Base-by-base conservation (phyloP, 2,797 vertebrate genomes). In the Miichthys miiuy region DNA sequence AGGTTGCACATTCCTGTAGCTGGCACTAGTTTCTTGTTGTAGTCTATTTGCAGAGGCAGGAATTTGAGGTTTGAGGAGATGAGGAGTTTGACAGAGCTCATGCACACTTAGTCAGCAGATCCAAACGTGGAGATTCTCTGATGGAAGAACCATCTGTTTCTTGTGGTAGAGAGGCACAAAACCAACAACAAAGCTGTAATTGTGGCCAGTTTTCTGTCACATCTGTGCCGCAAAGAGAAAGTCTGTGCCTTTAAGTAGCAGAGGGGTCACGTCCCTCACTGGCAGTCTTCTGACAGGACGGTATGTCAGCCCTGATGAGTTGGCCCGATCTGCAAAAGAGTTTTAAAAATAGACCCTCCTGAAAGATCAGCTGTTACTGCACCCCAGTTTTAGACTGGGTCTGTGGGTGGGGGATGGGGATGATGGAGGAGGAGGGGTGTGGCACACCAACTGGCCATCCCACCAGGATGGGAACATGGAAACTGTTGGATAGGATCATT, bases 271-370 rank as follows among this genome's bases (percentile, higher is more conserved):
- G 75, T 83, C 81, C 66, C 78, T 80, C 69, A 25, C 72, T 81
- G 79, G 72, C 80, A 51, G 69, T 52, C 51, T 51, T 76, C 80
- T 93, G 91, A 93, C 87, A 83, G 85, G 82, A 81, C 57, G 91
- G 92, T 87, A 93, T 94, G 90, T 82, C 74, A n/a, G 82, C 64
- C 65, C 84, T 92, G 88, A 91, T 94, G 90, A 94, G 86, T 87
- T 87, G 89, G 91, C 89, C 88, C 58, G 69, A 88, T 93, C 91
- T 81, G 89, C 91, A 90, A 82, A 87, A 89, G 88, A 72, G 89
- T 42, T 93, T 93, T 94, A 95, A 93, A 96, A 95, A 95, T 95
- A 96, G 94, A 92, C 71, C 8, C 68, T 89, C 81, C 84, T 89
- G 88, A 87, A 91, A 88, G 85, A 93, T 93, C 95, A 96, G 94